Conservation (phyloP, 1,140 invertebrate genomes). For the Anastrepha ludens region DNA sequence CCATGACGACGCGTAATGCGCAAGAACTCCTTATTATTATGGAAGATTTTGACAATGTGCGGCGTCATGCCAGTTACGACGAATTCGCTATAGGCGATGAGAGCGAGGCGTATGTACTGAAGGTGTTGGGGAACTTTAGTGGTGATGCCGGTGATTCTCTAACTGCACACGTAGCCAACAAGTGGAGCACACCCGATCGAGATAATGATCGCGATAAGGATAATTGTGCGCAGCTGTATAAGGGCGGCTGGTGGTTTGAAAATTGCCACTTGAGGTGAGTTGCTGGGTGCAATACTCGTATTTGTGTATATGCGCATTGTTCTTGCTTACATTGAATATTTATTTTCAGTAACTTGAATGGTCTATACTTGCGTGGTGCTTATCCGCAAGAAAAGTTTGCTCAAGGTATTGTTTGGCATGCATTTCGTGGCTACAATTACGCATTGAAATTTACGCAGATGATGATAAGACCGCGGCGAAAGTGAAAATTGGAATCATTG, state of each 20-base stretch:
- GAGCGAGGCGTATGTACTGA: conserved; percentile 9
- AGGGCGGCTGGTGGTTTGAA: not conserved
- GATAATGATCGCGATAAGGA: not conserved
- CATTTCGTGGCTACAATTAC: not conserved
- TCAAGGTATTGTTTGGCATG: conserved; percentile 19
- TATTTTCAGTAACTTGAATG: conserved; percentile 7
- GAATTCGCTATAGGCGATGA: conserved; percentile 6
- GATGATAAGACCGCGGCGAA: conserved; percentile 27
- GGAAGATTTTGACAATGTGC: conserved; percentile 1
- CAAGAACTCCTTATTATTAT: conserved; percentile 15
- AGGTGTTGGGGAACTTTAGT: not conserved
- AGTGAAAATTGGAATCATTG: not conserved
- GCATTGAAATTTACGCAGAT: not conserved
- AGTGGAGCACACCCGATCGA: not conserved
- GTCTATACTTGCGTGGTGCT: conserved; percentile 1
- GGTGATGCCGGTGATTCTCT: conserved; percentile 12
- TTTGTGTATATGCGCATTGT: not conserved
- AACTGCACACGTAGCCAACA: not conserved
- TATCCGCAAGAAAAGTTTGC: conserved; percentile 26
- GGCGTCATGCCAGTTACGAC: not conserved
- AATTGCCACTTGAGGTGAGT: conserved; percentile 8
- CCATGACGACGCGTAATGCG: not conserved
- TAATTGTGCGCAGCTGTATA: not conserved
- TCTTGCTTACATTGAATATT: no score
- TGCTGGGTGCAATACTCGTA: not conserved